A percentile compares a stretch with the other conserved stretches of the same genome.
Conservation (phyloP, 1,140 invertebrate species). For the Leguminivora glycinivorella region DNA sequence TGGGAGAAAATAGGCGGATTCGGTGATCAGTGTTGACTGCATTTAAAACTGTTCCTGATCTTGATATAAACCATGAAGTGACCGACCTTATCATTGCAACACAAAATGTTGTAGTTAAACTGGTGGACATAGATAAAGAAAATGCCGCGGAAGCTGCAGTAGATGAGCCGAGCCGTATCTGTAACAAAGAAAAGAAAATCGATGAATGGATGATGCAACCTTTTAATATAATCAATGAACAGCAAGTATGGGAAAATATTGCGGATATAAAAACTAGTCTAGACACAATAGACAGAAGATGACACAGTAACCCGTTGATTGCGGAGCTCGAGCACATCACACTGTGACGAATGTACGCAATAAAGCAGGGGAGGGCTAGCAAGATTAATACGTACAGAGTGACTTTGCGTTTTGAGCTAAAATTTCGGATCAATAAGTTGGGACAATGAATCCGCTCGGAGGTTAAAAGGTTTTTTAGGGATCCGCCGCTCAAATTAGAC, state of each 20-base stretch:
- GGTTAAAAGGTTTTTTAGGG: slow-evolving; percentile 24
- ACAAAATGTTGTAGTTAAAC: slow-evolving; percentile 39
- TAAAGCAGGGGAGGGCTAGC: slow-evolving; percentile 36
- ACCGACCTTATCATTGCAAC: slow-evolving; percentile 48
- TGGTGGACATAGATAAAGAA: slow-evolving; percentile 43
- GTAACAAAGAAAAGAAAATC: slow-evolving; percentile 51
- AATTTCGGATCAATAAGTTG: slow-evolving; percentile 46
- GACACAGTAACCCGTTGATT: slow-evolving; percentile 29
- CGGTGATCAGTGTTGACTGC: slow-evolving; percentile 58
- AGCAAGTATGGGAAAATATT: background rate
- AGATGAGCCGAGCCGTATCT: slow-evolving; percentile 54
- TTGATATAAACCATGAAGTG: slow-evolving; percentile 33
- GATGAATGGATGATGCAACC: slow-evolving; percentile 21
- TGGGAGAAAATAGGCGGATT: slow-evolving; percentile 32
- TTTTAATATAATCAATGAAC: slow-evolving; percentile 3
- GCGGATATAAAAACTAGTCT: background rate
- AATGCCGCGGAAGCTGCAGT: slow-evolving; percentile 39
- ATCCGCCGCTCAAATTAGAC: slow-evolving; percentile 20
- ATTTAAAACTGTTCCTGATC: slow-evolving; percentile 47
- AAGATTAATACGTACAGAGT: slow-evolving; percentile 58
- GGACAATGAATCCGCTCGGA: slow-evolving; percentile 14
- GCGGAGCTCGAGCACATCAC: slow-evolving; percentile 46
- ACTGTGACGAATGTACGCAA: slow-evolving; percentile 57
- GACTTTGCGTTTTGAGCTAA: slow-evolving; percentile 49
- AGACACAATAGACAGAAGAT: background rate